These are phyloP conservation scores for Drosophila flavopinicola DNA, from an alignment of 2,888 invertebrate species.

Conservation along the genomic window DNA sequence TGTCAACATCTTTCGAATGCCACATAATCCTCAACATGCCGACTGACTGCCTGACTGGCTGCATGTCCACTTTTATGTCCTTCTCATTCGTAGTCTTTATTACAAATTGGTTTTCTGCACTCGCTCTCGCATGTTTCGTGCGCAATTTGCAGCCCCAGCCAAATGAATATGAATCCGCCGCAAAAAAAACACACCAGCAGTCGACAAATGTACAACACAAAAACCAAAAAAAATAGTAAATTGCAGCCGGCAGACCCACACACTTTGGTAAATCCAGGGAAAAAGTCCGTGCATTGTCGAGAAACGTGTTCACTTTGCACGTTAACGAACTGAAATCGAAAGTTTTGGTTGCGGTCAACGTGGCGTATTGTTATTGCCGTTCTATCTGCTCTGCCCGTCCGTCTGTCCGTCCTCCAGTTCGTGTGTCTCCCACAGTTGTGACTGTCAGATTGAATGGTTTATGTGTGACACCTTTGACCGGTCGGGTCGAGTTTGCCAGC, in stretches of 20 bases:
- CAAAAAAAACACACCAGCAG: slow-evolving; percentile 13
- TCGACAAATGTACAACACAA: slow-evolving; percentile 28
- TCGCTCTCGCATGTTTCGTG: slow-evolving; percentile 74
- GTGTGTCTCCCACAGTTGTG: slow-evolving; percentile 49
- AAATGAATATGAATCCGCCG: slow-evolving; percentile 66
- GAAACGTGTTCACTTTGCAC: slow-evolving; percentile 72
- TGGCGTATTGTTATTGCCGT: slow-evolving; percentile 53
- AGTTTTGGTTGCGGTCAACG: slow-evolving; percentile 70
- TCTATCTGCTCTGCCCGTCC: slow-evolving; percentile 7
- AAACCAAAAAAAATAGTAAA: slow-evolving; percentile 47
- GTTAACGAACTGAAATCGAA: slow-evolving; percentile 76
- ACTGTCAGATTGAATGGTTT: slow-evolving; percentile 77
- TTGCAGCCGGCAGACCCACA: slow-evolving; percentile 56
- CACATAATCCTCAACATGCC: slow-evolving; percentile 47
- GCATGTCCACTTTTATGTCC: slow-evolving; percentile 55
- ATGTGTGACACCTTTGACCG: slow-evolving; percentile 77
- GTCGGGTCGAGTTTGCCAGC: slow-evolving; percentile 59
- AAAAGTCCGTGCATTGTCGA: slow-evolving; percentile 39
- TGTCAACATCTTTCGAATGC: slow-evolving; percentile 76
- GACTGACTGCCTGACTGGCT: slow-evolving; percentile 5
- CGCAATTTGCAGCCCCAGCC: slow-evolving; percentile 68
- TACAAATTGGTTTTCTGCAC: slow-evolving; percentile 79
- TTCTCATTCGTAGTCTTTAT: slow-evolving; percentile 69
- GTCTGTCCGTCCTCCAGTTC: slow-evolving; percentile 2
- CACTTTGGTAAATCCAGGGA: slow-evolving; percentile 52